Evolutionary conservation across 2,888 invertebrate genomes (phyloP), one percentile per base, ranked within the genome.

Genomic region (Megalurothrips usitatus): DNA sequence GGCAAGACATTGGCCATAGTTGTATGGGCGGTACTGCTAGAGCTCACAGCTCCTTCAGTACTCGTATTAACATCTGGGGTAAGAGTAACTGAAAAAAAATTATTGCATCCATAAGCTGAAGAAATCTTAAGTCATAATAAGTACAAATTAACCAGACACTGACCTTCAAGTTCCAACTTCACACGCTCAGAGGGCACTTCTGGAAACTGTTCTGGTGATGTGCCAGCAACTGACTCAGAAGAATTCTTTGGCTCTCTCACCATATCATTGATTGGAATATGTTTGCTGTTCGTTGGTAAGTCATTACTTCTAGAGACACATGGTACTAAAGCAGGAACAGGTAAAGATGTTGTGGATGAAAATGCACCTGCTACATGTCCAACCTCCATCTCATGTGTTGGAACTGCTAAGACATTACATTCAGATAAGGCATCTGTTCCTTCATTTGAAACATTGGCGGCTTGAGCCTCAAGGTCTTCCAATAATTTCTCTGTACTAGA

Each of bases 61-160:
- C 87, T 85, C 83, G 86, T 87, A 83, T 90, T 89, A 85, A 91
- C 91, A 86, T 91, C 91, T 10, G 91, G 91, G 0, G 91, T 91
- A 84, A 92, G 86, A 0, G 91, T 91, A 47, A 91, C 90, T 86
- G 83, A 28, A 83, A 82, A 58, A 34, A 17, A 80, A 34, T 34
- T n/a, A 80, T 48, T 49, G 49, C 12, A 81, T 17, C 34, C 43
- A 79, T 9, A 68, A 78, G 14, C 8, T 14, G 19, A 80, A 81
- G 47, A 79, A 28, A 26, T 28, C 48, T 23, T 34, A 48, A 23
- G 80, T 19, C 23, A 11, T 14, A 48, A 11, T 14, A 48, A 52
- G n/a, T 47, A 19, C 19, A 19, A 17, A 80, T 80, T n/a, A 17
- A 28, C 4, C 47, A 68, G 52, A 79, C 9, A 79, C 81, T 81